Base-by-base conservation (phyloP, 2,113 vertebrate genomes). In the Raja brachyura region DNA sequence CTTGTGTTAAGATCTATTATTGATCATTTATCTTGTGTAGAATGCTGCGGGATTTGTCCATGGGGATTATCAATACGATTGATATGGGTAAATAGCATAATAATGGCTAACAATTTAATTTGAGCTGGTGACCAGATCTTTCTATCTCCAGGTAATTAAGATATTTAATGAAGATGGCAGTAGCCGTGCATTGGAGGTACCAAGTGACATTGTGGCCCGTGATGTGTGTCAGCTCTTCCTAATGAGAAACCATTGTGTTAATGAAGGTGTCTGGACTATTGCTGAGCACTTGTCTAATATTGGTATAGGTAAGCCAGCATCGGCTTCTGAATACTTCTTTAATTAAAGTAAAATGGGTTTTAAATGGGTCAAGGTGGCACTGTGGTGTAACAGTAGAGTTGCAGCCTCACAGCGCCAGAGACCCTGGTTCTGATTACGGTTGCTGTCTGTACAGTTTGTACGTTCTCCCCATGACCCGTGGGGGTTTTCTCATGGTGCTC, bases 201-300 rank as follows among this genome's bases (percentile, higher is more conserved):
- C 98, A 81, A 97, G 96, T 95, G 98, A 99, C 94, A 96, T 98
- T 94, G 98, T 97, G 74, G 97, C 98, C 93, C 96, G 97, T 93
- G 98, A 99, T 95, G 95, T 99, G 75, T 99, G 98, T 94, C 98
- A 99, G 94, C 95, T 99, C 90, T 96, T 99, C 94, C 97, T 99
- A 95, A 61, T 98, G 96, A 99, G 98, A 97, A 98, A 98, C 94
- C 97, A 97, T 94, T 99, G 97, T 94, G 94, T 98, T 54, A 97
- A 99, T 95, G 99, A 99, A 95, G 97, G 98, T 95, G 97, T 96
- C 96, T 99, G 98, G 98, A 99, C 98, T 11, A 96, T 99, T 88
- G 98, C 98, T 96, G 98, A 99, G 94, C 96, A 98, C 93, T 96
- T 98, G 93, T 93, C 95, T 93, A 96, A 95, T 93, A 96, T 97